Base-by-base conservation (phyloP, 35 echinoderm and acorn worm species). In the Lytechinus variegatus region DNA sequence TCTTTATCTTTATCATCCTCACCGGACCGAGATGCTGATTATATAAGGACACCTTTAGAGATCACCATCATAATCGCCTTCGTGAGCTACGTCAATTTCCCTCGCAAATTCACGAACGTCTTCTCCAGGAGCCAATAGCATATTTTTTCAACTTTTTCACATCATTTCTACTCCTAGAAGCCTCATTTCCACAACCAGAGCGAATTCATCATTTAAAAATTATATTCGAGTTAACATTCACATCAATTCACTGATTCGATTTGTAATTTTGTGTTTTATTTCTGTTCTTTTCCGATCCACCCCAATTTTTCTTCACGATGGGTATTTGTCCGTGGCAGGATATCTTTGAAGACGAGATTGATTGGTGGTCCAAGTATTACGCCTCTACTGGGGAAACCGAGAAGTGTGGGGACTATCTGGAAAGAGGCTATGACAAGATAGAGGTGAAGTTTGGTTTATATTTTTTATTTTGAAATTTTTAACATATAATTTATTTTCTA, bases 341-440 rank as follows among this genome's bases (percentile, higher is more conserved):
- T 89, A 91, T 98, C 2, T 94, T 97, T 44, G 95, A 97, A 27
- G 98, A 99, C 56, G 97, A 99, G 87, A 99, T 99, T 56, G 98
- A 99, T 96, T 99, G 98, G 98, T 99, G 98, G 98, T 99, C 98
- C 61, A 99, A 99, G 90, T 99, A 99, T 96, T 99, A 99, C 27
- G 98, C 97, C 91, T 99, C 98, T n/a, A 96, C 93, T 29, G 98
- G 96, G 8, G 98, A 99, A 91, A 94, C 96, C 54, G 97, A 98
- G 92, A 99, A 99, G 44, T 95, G 95, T 93, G 98, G 98, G 52
- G 95, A 97, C 95, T 99, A 99, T 79, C 91, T 99, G 12, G 96
- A 99, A 27, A 98, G 96, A 79, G 98, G 98, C 19, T 99, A 99
- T 92, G 97, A 97, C 55, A 97, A 92, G 52, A 95, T 99, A 9